A percentile compares a stretch with the other conserved stretches of the same genome.
phyloP scores from a whole-genome alignment of 2,113 vertebrate genomes.

The Petaurus breviceps region DNA sequence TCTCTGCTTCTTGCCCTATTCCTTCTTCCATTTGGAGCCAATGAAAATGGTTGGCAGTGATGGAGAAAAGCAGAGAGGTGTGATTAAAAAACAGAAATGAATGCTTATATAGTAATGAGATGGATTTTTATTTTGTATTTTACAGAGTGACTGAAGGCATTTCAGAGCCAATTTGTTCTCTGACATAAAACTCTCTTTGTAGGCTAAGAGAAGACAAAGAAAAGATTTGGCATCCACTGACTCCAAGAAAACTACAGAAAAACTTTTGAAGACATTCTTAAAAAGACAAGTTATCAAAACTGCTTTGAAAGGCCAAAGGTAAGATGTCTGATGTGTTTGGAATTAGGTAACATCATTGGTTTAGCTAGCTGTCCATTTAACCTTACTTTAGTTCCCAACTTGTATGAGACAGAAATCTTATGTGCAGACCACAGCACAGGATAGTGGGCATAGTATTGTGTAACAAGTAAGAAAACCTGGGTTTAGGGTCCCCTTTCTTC shows the following conservation, averaged over 20 bases:
- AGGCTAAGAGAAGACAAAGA: constrained; percentile 93
- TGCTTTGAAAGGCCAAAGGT: constrained; percentile 89
- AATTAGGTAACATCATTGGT: background rate
- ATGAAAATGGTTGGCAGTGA: background rate
- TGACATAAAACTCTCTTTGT: constrained; percentile 27
- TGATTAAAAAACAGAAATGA: background rate
- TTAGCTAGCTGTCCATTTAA: background rate
- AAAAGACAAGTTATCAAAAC: constrained; percentile 95
- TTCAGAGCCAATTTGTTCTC: background rate
- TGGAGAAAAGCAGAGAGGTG: background rate
- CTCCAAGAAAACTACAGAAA: constrained; percentile 93
- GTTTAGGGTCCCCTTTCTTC: background rate
- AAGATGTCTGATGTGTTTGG: constrained; percentile 56
- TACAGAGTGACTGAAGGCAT: background rate
- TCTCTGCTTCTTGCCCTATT: background rate
- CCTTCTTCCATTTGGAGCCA: background rate
- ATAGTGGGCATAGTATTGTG: background rate
- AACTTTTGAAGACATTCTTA: constrained; percentile 93
- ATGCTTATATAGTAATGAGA: background rate
- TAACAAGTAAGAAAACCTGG: background rate
- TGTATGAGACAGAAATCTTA: background rate
- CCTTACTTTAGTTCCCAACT: background rate
- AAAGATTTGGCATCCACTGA: constrained; percentile 89
- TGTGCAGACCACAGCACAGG: background rate
- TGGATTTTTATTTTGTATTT: background rate